These are phyloP conservation scores for Paraplagusia blochii DNA, from an alignment of 2,113 vertebrate genomes.

Conservation along the genomic window DNA sequence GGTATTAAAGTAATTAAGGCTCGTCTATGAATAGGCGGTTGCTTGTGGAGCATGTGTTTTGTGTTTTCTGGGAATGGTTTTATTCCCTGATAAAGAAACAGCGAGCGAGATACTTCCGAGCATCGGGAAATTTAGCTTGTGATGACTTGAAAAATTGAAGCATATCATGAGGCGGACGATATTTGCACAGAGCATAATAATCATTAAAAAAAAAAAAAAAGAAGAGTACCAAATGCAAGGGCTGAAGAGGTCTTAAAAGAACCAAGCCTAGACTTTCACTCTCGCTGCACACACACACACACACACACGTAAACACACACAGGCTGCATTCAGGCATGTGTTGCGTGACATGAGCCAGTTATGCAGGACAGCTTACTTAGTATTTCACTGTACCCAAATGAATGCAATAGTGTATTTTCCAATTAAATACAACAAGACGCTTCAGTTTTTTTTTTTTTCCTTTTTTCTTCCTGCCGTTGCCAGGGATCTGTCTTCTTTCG, in stretches of 20 bases:
- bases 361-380: constrained; percentile 41
- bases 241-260: constrained; percentile 31
- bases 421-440: constrained; percentile 40
- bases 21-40: constrained; percentile 45
- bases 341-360: constrained; percentile 60
- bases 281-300: background rate
- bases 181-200: constrained; percentile 64
- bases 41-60: constrained; percentile 24
- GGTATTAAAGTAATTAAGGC: constrained; percentile 17
- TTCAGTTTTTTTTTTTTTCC: constrained; percentile 5
- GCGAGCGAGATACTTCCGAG: constrained; percentile 32
- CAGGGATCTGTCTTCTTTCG: constrained; percentile 5
- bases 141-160: constrained; percentile 39
- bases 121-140: constrained; percentile 35
- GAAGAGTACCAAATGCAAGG: constrained; percentile 34
- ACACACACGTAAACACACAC: constrained; percentile 14
- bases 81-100: constrained; percentile 29
- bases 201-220: constrained; percentile 28
- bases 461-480: background rate
- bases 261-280: constrained; percentile 9
- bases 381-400: constrained; percentile 58
- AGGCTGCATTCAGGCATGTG: constrained; percentile 29
- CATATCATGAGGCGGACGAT: constrained; percentile 46
- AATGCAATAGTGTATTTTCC: constrained; percentile 47
- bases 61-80: constrained; percentile 31